phyloP scores from a whole-genome alignment of 2,888 invertebrate genomes.

The Brachyopa scutellaris region DNA sequence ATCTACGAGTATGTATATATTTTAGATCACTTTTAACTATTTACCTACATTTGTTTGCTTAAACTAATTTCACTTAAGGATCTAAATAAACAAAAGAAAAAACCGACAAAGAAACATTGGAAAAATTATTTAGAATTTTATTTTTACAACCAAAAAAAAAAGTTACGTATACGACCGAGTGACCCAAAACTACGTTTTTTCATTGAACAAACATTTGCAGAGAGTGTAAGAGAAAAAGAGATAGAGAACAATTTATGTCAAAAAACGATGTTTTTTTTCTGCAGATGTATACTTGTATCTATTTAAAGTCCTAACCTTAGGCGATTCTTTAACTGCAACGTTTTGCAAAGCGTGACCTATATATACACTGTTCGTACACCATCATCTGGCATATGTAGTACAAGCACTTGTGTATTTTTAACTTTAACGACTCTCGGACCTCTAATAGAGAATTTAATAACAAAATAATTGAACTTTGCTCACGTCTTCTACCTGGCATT shows the following conservation, averaged over 20 bases:
- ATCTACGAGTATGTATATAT: neutral
- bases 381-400: constrained; percentile 20
- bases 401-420: constrained; percentile 47
- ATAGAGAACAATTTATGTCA: constrained; percentile 21
- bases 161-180: constrained; percentile 62
- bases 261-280: constrained; percentile 1
- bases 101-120: neutral
- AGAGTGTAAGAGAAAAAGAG: constrained; percentile 2
- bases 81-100: neutral
- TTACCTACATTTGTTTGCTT: constrained; percentile 17
- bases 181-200: constrained; percentile 31
- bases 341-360: constrained; percentile 47
- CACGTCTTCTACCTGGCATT: constrained; percentile 42
- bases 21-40: neutral
- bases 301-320: constrained; percentile 44
- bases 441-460: constrained; percentile 40
- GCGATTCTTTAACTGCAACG: constrained; percentile 26
- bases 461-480: constrained; percentile 56
- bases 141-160: constrained; percentile 29
- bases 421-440: constrained; percentile 49
- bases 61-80: constrained; percentile 25
- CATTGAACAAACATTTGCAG: constrained; percentile 49
- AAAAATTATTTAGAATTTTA: neutral
- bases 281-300: constrained; percentile 12
- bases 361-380: constrained; percentile 13